Evolutionary conservation across 1,140 invertebrate genomes (phyloP), one percentile per base, ranked within the genome.

Genomic region (Listronotus bonariensis): DNA sequence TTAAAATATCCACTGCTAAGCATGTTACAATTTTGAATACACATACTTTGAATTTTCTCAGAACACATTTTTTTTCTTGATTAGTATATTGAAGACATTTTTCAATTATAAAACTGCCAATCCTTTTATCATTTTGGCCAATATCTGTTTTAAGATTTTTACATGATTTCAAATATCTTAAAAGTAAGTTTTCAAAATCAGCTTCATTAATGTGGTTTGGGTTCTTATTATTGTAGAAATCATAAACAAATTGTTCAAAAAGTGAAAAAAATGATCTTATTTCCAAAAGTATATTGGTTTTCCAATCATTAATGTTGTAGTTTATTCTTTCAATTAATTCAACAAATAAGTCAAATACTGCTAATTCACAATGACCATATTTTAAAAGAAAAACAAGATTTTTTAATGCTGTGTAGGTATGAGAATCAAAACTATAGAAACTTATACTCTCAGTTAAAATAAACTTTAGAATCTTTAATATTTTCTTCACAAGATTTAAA

Each of bases 191-290:
- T 57, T 73, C 72, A 66, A 71, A 67, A 36, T 14, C 14, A 18
- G 53, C 14, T 42, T 63, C 53, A 52, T 56, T 11, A 51, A 66
- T 31, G 6, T 58, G 40, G 8, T 15, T 10, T 36, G 34, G 15
- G 48, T 68, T 57, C 42, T 67, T 15, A 26, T 62, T 52, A 59
- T 68, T 65, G 52, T 59, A 74, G 42, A 72, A 53, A 41, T 72
- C 55, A 52, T 69, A 73, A 32, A 72, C 46, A n/a, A 69, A 63
- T 41, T 70, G 65, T 69, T 77, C 74, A 52, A 76, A 71, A 9
- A 70, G 68, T 17, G 49, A 68, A 32, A 42, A 59, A 65, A 74
- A 70, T 17, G 48, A 15, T 26, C 51, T 36, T 26, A 73, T 55
- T 43, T 66, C 68, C 14, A 51, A 26, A 53, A 45, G 36, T 9